Base-by-base conservation (phyloP, 2,888 invertebrate genomes). In the Spisula solida region DNA sequence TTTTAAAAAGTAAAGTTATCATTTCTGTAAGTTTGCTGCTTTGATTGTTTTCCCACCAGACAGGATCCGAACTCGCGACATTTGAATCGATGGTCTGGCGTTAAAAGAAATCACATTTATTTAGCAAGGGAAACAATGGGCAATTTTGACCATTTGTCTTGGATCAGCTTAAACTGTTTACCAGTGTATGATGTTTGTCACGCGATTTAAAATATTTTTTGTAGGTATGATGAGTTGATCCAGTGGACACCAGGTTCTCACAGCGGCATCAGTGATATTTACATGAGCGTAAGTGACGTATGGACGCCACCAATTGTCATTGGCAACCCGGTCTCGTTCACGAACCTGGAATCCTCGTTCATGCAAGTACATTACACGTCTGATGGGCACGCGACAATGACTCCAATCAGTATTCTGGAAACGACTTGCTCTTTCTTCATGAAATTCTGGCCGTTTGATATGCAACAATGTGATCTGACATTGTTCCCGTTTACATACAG, bases 371-470 rank as follows among this genome's bases (percentile, higher is more conserved):
- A 20, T 29, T 81, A 78, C 48, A 4, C 1, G 6, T 25, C 55
- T 12, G 75, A 87, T 25, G 87, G 87, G 5, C 66, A 70, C n/a
- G 87, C 87, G 0, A 47, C n/a, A 12, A 55, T 56, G 14, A 0
- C 78, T 2, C 82, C 82, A 1, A 78, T 70, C 8, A 82, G 75
- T 4, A 48, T 82, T 14, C 25, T 81, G 8, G 56, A 78, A 51
- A 31, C 51, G 29, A 41, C 78, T 0, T 82, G 87, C 75, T 16
- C 51, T 0, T 82, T 87, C 41, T 78, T 78, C 55, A 82, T 82
- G 82, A 82, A 82, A 51, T 87, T 25, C 41, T 82, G 75, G 82
- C 82, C 87, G 20, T 82, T 78, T n/a, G 86, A 87, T n/a, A 75
- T 55, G 10, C 86, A 87, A 16, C 20, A 60, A 16, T 87, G 86